Base-by-base conservation (phyloP, 2,888 invertebrate genomes). In the Scotopteryx bipunctaria region DNA sequence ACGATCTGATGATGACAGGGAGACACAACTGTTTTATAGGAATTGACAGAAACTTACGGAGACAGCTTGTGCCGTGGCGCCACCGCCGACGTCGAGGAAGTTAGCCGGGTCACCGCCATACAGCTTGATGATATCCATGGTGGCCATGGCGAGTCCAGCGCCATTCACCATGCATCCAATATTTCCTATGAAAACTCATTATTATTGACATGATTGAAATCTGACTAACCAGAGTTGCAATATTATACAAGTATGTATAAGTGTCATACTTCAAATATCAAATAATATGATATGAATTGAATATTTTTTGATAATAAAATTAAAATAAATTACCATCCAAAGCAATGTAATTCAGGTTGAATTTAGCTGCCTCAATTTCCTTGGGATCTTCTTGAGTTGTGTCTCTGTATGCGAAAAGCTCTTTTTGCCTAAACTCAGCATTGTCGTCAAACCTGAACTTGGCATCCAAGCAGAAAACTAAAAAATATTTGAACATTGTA, bases 141-240 rank as follows among this genome's bases (percentile, higher is more conserved):
- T 99, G 14, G 98, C 98, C 98, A 98, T 98, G 16, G 98, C 98
- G 61, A 99, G 91, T 58, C 98, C 98, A 50, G 98, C 98, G 53
- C 98, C 98, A 79, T 98, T 98, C 25, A 98, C 98, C 93, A 98
- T 94, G 84, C 98, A 98, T 1, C 98, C 98, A 73, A 98, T 98
- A 73, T 93, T 95, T 40, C 93, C 92, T 92, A 58, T 0, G 50
- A 57, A 49, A 32, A 32, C 3, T 16, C 16, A 29, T 33, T 19
- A 31, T 36, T 32, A n/a, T n/a, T n/a, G n/a, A n/a, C n/a, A n/a
- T n/a, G n/a, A n/a, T n/a, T n/a, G n/a, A n/a, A n/a, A n/a, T n/a
- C n/a, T n/a, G n/a, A n/a, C n/a, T n/a, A n/a, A n/a, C n/a, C n/a
- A n/a, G n/a, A n/a, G n/a, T n/a, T n/a, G n/a, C n/a, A n/a, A n/a